These are phyloP conservation scores for Mustela nigripes DNA, from an alignment of 2,113 vertebrate genomes.

Conservation along the genomic window DNA sequence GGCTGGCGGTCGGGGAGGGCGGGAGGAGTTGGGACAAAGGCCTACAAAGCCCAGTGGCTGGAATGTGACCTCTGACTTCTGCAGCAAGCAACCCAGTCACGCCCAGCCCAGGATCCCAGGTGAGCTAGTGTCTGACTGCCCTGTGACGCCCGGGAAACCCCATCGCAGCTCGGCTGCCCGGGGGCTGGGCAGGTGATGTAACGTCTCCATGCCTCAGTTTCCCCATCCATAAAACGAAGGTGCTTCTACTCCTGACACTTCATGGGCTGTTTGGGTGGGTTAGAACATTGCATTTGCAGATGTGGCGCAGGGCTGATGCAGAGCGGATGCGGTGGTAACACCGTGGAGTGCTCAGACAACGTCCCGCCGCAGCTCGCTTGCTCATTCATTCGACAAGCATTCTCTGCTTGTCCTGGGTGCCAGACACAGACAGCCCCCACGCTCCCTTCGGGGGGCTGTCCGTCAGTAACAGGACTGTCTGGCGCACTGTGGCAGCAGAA, in stretches of 20 bases:
- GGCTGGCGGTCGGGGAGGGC: background rate
- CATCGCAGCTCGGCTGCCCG: background rate
- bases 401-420: background rate
- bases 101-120: background rate
- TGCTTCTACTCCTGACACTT: background rate
- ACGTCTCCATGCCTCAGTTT: background rate
- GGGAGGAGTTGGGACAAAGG: background rate
- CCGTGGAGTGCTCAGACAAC: background rate
- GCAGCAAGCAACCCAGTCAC: background rate
- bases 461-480: rapidly evolving
- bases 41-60: slow-evolving; percentile 10
- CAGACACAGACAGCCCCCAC: rapidly evolving
- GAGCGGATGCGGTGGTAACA: rapidly evolving
- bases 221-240: background rate
- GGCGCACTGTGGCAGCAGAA: background rate
- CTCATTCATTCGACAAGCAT: background rate
- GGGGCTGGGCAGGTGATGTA: background rate
- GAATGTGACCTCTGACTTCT: slow-evolving; percentile 22
- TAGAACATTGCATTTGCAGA: rapidly evolving
- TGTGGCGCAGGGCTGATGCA: too few species aligned
- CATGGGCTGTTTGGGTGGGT: background rate
- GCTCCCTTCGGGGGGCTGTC: background rate
- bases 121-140: background rate
- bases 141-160: background rate
- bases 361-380: background rate